Evolutionary conservation across 2,888 invertebrate species (phyloP).

Genomic region (Aphodius sticticus): DNA sequence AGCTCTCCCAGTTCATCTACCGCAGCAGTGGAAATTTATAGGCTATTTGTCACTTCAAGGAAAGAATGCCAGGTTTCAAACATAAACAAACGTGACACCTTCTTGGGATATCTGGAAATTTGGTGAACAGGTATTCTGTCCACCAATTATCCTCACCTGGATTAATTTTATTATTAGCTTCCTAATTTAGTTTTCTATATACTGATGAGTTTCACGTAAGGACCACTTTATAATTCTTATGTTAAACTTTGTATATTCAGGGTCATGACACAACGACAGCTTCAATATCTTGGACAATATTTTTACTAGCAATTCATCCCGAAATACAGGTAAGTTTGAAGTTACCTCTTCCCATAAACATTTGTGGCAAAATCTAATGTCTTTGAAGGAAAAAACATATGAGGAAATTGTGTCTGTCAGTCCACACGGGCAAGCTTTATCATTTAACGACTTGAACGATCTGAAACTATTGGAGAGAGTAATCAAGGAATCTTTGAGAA

Average conservation of each 20-base stretch:
- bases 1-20: slow-evolving; percentile 28
- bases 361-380: background rate
- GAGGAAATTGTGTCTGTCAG: slow-evolving; percentile 23
- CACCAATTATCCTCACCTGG: background rate
- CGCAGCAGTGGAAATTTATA: slow-evolving; percentile 8
- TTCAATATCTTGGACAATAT: slow-evolving; percentile 46
- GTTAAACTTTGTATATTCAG: slow-evolving; percentile 36
- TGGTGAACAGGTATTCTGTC: no score
- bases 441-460: slow-evolving; percentile 20
- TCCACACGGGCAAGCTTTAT: background rate
- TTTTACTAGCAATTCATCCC: slow-evolving; percentile 44
- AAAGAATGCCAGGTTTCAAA: slow-evolving; percentile 4
- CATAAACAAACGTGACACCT: no score
- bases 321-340: slow-evolving; percentile 40
- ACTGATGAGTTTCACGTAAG: no score
- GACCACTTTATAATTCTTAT: background rate
- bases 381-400: slow-evolving; percentile 23
- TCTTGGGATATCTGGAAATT: no score
- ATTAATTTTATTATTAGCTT: background rate
- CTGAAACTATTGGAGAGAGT: slow-evolving; percentile 30
- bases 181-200: background rate
- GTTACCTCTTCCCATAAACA: background rate
- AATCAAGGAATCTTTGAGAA: slow-evolving; percentile 32
- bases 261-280: slow-evolving; percentile 49
- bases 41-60: no score